Evolutionary conservation across 2,113 vertebrate genomes (phyloP), one percentile per base, ranked within the genome.

Genomic region (Rallus limicola): DNA sequence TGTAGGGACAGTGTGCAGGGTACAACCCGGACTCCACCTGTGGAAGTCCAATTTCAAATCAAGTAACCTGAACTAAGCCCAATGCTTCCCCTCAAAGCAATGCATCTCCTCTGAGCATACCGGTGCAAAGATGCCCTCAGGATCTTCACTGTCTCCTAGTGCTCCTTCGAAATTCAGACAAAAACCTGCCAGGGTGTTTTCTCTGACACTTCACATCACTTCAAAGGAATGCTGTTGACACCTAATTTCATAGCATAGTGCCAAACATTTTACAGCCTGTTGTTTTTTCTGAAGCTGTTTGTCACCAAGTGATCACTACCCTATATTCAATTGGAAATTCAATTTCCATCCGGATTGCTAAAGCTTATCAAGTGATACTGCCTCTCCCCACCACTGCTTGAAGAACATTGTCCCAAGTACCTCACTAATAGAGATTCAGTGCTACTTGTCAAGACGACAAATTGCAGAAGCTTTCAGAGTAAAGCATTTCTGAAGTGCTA

Each of bases 401-500:
- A 72, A 65, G 33, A 72, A 31, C 33, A 34, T 5, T 5, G 0
- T 17, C 0, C 0, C 23, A 33, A 79, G 42, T 1, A 11, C 46
- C 8, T 36, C 33, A 29, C 13, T 33, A 58, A 69, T 2, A 63
- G 46, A 86, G 26, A 50, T 13, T 50, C 25, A n/a, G 25, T 9
- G 55, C 52, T 59, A 8, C 8, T 48, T 26, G 67, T 34, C 40
- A 42, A 38, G 67, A 33, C 12, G 31, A 75, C 44, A 82, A 90
- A 72, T 21, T 21, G 29, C 48, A 74, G 48, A 85, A 1, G 5
- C 20, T 17, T 79, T 72, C 38, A 72, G 63, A 53, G 58, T 13
- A 72, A 48, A 80, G 58, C 34, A 44, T 28, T 46, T 62, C 6
- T 1, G 0, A 50, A 72, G 18, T 36, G 9, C 29, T 42, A 29